Evolutionary conservation across 2,888 invertebrate genomes (phyloP).

Genomic region (Serripes groenlandicus): DNA sequence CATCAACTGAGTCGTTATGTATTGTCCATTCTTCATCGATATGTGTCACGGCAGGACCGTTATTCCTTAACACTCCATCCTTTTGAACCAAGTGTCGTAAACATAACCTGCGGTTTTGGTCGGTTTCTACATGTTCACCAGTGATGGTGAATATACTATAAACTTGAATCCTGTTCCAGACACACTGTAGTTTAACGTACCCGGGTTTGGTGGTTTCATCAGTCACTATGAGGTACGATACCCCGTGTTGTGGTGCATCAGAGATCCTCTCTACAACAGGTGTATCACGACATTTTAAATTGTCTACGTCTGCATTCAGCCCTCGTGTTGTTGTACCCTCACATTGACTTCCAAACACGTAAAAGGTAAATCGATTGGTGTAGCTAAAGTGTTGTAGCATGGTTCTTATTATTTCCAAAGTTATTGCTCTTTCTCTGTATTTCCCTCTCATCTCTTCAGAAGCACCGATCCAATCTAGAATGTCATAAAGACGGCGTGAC

Average conservation of each 20-base stretch:
- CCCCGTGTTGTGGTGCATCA: neutral
- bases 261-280: neutral
- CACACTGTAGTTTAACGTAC: neutral
- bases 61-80: neutral
- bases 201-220: neutral
- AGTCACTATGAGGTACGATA: neutral
- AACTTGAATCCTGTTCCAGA: neutral
- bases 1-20: neutral
- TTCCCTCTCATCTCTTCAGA: neutral
- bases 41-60: constrained; percentile 21
- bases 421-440: neutral
- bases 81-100: neutral
- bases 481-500: neutral
- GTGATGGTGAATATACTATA: neutral
- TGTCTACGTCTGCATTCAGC: neutral
- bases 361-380: neutral
- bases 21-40: no score
- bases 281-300: neutral
- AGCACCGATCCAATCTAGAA: neutral
- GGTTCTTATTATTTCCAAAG: neutral
- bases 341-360: constrained; percentile 9
- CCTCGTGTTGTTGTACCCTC: constrained; percentile 13
- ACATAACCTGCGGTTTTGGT: neutral
- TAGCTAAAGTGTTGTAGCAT: neutral
- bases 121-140: neutral